Conservation (phyloP, 1,140 invertebrate species). For the Heliconius nattereri region DNA sequence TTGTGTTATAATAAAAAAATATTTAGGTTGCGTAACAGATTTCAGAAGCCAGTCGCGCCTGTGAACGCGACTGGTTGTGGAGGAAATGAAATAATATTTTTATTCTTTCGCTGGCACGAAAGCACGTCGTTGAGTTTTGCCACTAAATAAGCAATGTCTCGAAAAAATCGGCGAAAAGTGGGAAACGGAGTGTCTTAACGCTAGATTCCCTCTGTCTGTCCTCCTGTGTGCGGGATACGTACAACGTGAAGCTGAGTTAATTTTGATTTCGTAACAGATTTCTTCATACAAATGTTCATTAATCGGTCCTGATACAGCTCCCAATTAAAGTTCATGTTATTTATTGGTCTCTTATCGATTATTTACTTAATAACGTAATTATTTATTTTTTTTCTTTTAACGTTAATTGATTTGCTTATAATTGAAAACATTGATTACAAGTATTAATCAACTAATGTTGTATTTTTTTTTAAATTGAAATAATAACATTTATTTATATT, state of each 20-base stretch:
- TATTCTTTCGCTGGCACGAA: too few relatives aligned
- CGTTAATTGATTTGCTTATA: not conserved
- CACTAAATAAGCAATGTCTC: too few relatives aligned
- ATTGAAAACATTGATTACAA: not conserved
- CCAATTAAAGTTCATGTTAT: constrained; percentile 15
- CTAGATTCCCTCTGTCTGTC: too few relatives aligned
- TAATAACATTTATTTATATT: not conserved
- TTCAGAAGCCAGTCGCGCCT: too few relatives aligned
- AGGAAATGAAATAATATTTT: too few relatives aligned
- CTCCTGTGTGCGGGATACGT: too few relatives aligned
- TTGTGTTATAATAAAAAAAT: not conserved
- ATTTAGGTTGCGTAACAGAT: not conserved
- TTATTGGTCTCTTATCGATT: constrained; percentile 12
- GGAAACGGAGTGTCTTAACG: too few relatives aligned
- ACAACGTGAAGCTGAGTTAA: too few relatives aligned
- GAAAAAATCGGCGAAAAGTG: too few relatives aligned
- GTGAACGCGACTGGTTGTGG: not conserved
- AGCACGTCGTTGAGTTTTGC: too few relatives aligned
- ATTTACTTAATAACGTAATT: constrained; percentile 4
- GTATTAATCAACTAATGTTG: not conserved
- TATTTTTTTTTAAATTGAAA: not conserved
- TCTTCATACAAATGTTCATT: not conserved
- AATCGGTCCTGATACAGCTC: not conserved
- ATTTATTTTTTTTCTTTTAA: not conserved
- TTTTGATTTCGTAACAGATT: not conserved